phyloP scores from a whole-genome alignment of 1,140 invertebrate genomes.

The Musca vetustissima region DNA sequence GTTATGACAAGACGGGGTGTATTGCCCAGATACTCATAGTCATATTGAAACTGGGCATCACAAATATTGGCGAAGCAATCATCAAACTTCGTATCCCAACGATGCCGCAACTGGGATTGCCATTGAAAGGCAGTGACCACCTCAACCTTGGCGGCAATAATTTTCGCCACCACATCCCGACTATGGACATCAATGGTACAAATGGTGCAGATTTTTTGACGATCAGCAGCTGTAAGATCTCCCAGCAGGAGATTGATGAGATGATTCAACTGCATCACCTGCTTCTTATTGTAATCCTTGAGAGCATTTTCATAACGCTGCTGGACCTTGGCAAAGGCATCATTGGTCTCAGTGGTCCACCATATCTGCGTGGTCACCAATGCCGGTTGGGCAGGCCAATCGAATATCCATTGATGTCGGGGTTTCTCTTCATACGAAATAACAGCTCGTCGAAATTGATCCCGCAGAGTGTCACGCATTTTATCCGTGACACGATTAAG shows the following conservation, averaged over 20 bases:
- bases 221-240: slow-evolving; percentile 76
- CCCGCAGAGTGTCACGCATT: slow-evolving; percentile 77
- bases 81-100: slow-evolving; percentile 79
- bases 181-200: slow-evolving; percentile 93
- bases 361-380: slow-evolving; percentile 91
- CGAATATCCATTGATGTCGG: slow-evolving; percentile 89
- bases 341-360: slow-evolving; percentile 92
- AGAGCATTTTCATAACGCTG: slow-evolving; percentile 92
- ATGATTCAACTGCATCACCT: slow-evolving; percentile 78
- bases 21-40: slow-evolving; percentile 94
- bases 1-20: slow-evolving; percentile 85
- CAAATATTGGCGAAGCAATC: slow-evolving; percentile 94
- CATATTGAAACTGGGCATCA: slow-evolving; percentile 85
- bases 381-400: slow-evolving; percentile 84
- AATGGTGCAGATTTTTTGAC: slow-evolving; percentile 94
- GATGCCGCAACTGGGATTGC: slow-evolving; percentile 87
- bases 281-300: slow-evolving; percentile 92
- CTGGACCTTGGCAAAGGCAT: slow-evolving; percentile 83
- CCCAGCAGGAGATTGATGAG: slow-evolving; percentile 80
- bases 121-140: slow-evolving; percentile 82
- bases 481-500: slow-evolving; percentile 80
- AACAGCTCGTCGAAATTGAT: slow-evolving; percentile 79
- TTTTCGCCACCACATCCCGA: slow-evolving; percentile 83
- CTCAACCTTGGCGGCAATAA: slow-evolving; percentile 82
- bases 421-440: slow-evolving; percentile 86